Percentiles rank a stretch among this genome's conserved stretches.
Conservation (phyloP, 2,888 invertebrate species). For the Hoplodrina ambigua region DNA sequence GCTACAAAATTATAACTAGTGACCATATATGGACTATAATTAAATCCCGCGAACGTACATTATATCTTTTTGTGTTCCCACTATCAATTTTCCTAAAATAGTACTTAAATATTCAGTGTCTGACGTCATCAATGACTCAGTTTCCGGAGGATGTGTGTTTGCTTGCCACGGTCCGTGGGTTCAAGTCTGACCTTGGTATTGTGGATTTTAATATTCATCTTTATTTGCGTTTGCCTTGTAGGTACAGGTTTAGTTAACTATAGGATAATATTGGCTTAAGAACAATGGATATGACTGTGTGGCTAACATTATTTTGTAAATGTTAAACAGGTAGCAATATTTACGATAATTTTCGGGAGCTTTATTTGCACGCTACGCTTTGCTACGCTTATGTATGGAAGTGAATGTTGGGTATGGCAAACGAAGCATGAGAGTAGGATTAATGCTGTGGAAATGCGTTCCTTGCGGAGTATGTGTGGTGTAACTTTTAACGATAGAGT, state of each 20-base stretch:
- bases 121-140: slow-evolving; percentile 65
- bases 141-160: slow-evolving; percentile 65
- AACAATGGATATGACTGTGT: background rate
- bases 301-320: slow-evolving; percentile 5
- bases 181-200: slow-evolving; percentile 58
- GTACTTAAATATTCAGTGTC: slow-evolving; percentile 23
- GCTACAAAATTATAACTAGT: background rate
- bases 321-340: slow-evolving; percentile 3
- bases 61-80: slow-evolving; percentile 32
- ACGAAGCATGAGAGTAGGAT: too few species aligned
- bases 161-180: slow-evolving; percentile 64
- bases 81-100: slow-evolving; percentile 49
- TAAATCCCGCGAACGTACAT: slow-evolving; percentile 13
- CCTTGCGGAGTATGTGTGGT: too few species aligned
- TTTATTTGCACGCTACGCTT: too few species aligned
- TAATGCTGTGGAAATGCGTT: too few species aligned
- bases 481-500: too few species aligned
- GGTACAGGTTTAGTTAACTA: slow-evolving; percentile 41
- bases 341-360: slow-evolving; percentile 2
- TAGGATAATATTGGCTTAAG: slow-evolving; percentile 30
- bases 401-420: too few species aligned
- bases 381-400: too few species aligned
- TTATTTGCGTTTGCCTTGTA: slow-evolving; percentile 57
- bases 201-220: slow-evolving; percentile 57
- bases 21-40: slow-evolving; percentile 7